Evolutionary conservation across 2,113 vertebrate genomes (phyloP).

Genomic region (Rhynchomys soricoides): DNA sequence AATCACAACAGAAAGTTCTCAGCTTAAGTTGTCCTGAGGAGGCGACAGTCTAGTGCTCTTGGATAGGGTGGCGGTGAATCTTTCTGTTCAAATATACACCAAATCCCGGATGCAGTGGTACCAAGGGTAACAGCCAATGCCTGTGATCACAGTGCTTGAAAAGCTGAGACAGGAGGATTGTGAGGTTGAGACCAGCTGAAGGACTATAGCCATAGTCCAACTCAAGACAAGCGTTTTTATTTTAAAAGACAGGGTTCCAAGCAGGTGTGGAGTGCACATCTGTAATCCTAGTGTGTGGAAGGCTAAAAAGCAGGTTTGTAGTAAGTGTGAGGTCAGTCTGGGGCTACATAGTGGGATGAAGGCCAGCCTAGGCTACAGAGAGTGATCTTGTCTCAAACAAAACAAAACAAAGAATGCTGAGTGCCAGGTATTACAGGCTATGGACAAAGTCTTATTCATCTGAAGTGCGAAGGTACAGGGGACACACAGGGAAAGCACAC

Average conservation of each 20-base stretch:
- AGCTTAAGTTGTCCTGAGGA: not conserved
- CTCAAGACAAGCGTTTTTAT: not conserved
- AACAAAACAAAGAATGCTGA: not conserved
- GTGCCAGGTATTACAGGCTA: too few relatives aligned
- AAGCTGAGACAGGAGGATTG: not conserved
- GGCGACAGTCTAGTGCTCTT: not conserved
- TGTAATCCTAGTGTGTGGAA: not conserved
- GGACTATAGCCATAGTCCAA: not conserved
- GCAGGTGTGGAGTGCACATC: not conserved
- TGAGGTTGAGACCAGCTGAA: not conserved
- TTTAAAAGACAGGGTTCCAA: not conserved
- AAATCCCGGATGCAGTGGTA: not conserved
- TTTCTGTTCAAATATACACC: too few relatives aligned
- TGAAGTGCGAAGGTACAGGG: not conserved
- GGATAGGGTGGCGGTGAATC: not conserved
- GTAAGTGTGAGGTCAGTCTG: not conserved
- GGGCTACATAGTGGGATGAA: not conserved
- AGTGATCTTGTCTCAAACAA: not conserved
- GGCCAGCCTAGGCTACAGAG: not conserved
- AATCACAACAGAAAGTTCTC: slow-evolving; percentile 2
- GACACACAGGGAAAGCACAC: not conserved
- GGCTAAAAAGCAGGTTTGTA: not conserved
- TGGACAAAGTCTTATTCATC: not conserved
- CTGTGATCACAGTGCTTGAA: not conserved
- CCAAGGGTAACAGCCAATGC: not conserved